phyloP scores from a whole-genome alignment of 2,797 vertebrate species.

The Trematomus bernacchii region DNA sequence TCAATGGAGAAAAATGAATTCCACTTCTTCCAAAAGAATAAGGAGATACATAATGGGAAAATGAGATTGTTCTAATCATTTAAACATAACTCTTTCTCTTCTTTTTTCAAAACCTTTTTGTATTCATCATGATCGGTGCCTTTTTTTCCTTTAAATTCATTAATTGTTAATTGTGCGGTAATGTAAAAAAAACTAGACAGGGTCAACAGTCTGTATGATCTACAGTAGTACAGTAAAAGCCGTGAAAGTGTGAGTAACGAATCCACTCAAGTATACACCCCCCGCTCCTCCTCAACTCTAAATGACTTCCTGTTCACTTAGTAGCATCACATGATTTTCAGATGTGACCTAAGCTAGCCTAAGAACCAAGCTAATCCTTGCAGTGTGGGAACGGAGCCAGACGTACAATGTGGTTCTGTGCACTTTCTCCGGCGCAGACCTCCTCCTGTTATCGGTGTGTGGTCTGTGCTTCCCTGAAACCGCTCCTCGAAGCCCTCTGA shows the following conservation, averaged over 20 bases:
- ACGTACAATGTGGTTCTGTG: slow-evolving; percentile 65
- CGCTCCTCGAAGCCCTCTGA: slow-evolving; percentile 77
- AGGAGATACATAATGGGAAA: too few relatives aligned
- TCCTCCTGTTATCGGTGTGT: slow-evolving; percentile 63
- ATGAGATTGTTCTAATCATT: too few relatives aligned
- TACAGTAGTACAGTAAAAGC: not conserved
- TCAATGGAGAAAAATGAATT: too few relatives aligned
- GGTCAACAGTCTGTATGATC: not conserved
- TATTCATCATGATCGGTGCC: too few relatives aligned
- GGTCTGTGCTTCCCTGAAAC: slow-evolving; percentile 72
- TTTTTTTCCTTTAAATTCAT: too few relatives aligned
- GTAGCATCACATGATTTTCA: slow-evolving; percentile 65
- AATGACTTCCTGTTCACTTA: slow-evolving; percentile 40
- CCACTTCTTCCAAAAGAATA: too few relatives aligned
- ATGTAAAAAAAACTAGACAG: too few relatives aligned
- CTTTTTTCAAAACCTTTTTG: too few relatives aligned
- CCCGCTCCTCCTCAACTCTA: slow-evolving; percentile 5
- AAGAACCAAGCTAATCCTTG: slow-evolving; percentile 60
- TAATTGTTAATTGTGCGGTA: too few relatives aligned
- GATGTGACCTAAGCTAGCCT: slow-evolving; percentile 50
- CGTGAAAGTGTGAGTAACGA: slow-evolving; percentile 11
- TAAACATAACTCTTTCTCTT: too few relatives aligned
- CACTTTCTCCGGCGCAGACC: slow-evolving; percentile 68
- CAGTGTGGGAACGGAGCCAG: slow-evolving; percentile 52
- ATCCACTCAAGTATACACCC: slow-evolving; percentile 9